Conservation (phyloP, 2,888 invertebrate species). For the Zaprionus obscuricornis region DNA sequence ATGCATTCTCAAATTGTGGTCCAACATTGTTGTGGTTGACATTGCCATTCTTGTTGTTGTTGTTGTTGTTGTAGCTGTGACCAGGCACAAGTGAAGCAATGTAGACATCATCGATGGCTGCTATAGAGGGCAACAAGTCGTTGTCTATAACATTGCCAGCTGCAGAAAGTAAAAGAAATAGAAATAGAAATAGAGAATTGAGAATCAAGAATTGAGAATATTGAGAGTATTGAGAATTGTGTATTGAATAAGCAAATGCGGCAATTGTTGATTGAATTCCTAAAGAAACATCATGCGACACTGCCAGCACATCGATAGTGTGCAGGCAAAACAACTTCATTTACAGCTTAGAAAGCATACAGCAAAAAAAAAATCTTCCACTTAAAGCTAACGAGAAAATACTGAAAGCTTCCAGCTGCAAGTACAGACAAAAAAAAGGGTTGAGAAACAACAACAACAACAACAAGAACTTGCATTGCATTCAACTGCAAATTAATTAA, state of each 20-base stretch:
- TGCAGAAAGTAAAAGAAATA: conserved; percentile 16
- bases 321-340: conserved; percentile 32
- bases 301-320: conserved; percentile 16
- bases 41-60: conserved; percentile 24
- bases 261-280: conserved; percentile 54
- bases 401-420: neutral
- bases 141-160: conserved; percentile 42
- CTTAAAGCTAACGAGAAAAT: conserved; percentile 36
- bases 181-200: neutral
- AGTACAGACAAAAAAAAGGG: neutral
- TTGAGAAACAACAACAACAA: conserved; percentile 5
- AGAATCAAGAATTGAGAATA: neutral
- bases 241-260: conserved; percentile 42
- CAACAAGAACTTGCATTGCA: conserved; percentile 24
- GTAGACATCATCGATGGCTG: conserved; percentile 66
- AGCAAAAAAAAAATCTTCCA: conserved; percentile 15
- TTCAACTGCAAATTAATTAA: conserved; percentile 72
- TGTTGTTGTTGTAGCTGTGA: conserved; percentile 49
- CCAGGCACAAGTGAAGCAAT: conserved; percentile 64
- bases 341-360: conserved; percentile 41
- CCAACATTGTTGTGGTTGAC: conserved; percentile 50
- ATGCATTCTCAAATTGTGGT: conserved; percentile 61
- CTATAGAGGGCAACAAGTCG: conserved; percentile 66
- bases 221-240: conserved; percentile 9
- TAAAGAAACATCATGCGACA: conserved; percentile 3